Evolutionary conservation across 1,140 invertebrate species (phyloP).

Genomic region (Antheraea pernyi): DNA sequence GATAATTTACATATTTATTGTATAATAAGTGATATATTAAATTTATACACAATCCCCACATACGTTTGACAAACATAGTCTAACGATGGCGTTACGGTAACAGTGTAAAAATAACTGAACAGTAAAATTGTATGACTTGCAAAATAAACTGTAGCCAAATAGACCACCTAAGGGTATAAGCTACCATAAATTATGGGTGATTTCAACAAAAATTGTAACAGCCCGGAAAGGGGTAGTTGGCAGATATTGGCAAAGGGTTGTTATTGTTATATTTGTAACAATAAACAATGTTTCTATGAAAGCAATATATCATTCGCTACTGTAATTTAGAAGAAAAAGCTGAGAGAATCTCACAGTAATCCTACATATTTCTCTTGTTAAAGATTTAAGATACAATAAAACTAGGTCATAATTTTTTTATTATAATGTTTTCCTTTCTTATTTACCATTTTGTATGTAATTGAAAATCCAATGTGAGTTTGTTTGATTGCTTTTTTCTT

Average conservation of each 20-base stretch:
- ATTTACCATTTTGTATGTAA: too few relatives aligned
- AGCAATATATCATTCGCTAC: constrained; percentile 39
- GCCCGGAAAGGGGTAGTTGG: constrained; percentile 52
- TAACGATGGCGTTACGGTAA: constrained; percentile 35
- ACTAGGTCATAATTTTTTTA: neutral
- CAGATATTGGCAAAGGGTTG: constrained; percentile 68
- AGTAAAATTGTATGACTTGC: constrained; percentile 69
- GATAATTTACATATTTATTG: too few relatives aligned
- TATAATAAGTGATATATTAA: neutral
- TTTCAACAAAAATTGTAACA: constrained; percentile 56
- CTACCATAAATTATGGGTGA: constrained; percentile 60
- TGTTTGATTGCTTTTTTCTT: too few relatives aligned
- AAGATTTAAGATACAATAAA: neutral
- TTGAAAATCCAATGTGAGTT: neutral
- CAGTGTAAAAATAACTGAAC: constrained; percentile 55
- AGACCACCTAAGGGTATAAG: constrained; percentile 55
- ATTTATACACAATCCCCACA: neutral
- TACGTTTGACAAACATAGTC: constrained; percentile 42
- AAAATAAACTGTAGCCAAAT: constrained; percentile 34
- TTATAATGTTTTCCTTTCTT: too few relatives aligned
- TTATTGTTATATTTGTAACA: constrained; percentile 38
- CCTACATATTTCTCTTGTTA: neutral
- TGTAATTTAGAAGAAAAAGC: constrained; percentile 14
- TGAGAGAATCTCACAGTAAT: neutral
- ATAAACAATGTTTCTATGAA: constrained; percentile 29